Evolutionary conservation across 2,797 vertebrate species (phyloP).

Genomic region (Pseudomugil gertrudae): DNA sequence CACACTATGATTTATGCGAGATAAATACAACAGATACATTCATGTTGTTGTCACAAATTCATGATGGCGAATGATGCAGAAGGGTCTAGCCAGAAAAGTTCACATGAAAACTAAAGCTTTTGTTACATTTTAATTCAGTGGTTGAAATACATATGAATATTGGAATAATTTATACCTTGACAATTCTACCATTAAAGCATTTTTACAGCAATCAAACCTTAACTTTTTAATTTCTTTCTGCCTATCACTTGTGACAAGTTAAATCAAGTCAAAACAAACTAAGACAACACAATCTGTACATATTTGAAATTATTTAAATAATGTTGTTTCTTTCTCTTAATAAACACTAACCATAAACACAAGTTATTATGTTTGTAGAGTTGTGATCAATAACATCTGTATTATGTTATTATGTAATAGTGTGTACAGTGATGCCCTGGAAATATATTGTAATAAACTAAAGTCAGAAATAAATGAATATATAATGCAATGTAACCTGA

Average conservation of each 20-base stretch:
- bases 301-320: not conserved
- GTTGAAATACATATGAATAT: not conserved
- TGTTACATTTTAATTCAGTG: not conserved
- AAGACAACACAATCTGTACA: not conserved
- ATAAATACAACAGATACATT: not conserved
- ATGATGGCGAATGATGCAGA: not conserved
- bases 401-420: slow-evolving; percentile 35
- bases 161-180: not conserved
- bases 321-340: too few relatives aligned
- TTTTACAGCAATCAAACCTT: not conserved
- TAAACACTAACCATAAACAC: not conserved
- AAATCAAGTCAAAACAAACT: not conserved
- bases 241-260: not conserved
- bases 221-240: too few relatives aligned
- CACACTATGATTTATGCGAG: too few relatives aligned
- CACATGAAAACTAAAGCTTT: not conserved
- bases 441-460: not conserved
- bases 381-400: slow-evolving; percentile 10
- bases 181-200: not conserved
- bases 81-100: not conserved
- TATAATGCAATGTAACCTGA: not conserved
- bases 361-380: not conserved
- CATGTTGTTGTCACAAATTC: not conserved
- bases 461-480: not conserved
- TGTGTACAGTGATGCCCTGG: not conserved